Evolutionary conservation across 1,140 invertebrate species (phyloP).

Genomic region (Drosophila littoralis): DNA sequence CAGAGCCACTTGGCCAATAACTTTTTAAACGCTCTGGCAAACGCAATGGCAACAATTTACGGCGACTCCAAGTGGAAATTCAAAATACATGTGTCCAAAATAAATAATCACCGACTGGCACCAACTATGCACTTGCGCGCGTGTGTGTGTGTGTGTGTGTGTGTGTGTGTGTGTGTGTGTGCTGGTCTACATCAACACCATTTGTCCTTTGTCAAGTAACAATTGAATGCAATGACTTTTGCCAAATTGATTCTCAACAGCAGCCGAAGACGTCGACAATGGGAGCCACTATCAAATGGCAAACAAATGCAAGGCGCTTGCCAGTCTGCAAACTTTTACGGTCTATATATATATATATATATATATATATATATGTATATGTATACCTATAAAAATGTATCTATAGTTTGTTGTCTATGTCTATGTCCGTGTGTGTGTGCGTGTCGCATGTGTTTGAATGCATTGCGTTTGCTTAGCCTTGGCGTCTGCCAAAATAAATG

Average conservation of each 20-base stretch:
- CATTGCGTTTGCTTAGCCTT: conserved; percentile 68
- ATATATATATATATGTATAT: conserved; percentile 21
- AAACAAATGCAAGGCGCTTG: conserved; percentile 57
- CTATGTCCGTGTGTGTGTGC: conserved; percentile 12
- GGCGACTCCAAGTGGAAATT: conserved; percentile 52
- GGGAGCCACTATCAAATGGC: conserved; percentile 56
- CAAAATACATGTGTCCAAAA: conserved; percentile 78
- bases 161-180: conserved; percentile 21
- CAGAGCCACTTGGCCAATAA: conserved; percentile 64
- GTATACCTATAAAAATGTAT: conserved; percentile 23
- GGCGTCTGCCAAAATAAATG: conserved; percentile 66
- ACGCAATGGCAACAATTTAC: conserved; percentile 54
- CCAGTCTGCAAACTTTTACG: conserved; percentile 51
- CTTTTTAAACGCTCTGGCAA: conserved; percentile 75
- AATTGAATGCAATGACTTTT: conserved; percentile 82
- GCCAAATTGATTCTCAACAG: conserved; percentile 78
- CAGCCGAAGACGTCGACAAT: conserved; percentile 55
- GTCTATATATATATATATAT: conserved; percentile 6
- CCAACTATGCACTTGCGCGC: neutral
- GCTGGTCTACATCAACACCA: conserved; percentile 69
- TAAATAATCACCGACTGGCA: conserved; percentile 64
- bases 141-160: conserved; percentile 14
- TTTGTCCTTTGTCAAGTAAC: conserved; percentile 81
- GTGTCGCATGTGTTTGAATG: conserved; percentile 44
- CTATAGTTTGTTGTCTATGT: conserved; percentile 15